phyloP scores from a whole-genome alignment of 2,113 vertebrate genomes.

The Polypterus bichir region DNA sequence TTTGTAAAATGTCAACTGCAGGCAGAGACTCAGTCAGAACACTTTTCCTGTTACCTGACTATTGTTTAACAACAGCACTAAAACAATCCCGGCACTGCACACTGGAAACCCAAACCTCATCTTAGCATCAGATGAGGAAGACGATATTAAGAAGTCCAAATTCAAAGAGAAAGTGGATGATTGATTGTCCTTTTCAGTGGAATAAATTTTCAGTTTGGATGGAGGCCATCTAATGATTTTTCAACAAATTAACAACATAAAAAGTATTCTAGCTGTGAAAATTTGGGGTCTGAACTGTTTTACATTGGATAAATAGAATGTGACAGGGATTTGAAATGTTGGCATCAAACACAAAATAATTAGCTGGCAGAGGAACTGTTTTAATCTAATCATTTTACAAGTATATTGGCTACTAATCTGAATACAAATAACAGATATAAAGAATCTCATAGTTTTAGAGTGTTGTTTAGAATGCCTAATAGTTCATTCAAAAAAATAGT shows the following conservation, averaged over 20 bases:
- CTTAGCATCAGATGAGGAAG: too few relatives aligned
- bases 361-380: slow-evolving; percentile 58
- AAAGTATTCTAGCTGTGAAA: slow-evolving; percentile 52
- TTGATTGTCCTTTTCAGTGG: slow-evolving; percentile 42
- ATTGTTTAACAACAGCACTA: too few relatives aligned
- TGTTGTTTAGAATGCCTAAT: too few relatives aligned
- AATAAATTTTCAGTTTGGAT: slow-evolving; percentile 62
- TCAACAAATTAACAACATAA: slow-evolving; percentile 57
- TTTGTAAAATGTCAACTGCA: too few relatives aligned
- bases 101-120: too few relatives aligned
- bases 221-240: slow-evolving; percentile 57
- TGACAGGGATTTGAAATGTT: slow-evolving; percentile 52
- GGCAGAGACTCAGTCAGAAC: too few relatives aligned
- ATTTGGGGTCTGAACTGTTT: slow-evolving; percentile 49
- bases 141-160: background rate
- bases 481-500: too few relatives aligned
- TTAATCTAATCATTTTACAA: slow-evolving; percentile 47
- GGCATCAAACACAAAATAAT: slow-evolving; percentile 56
- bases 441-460: background rate
- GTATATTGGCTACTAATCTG: background rate
- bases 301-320: slow-evolving; percentile 59
- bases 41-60: too few relatives aligned
- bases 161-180: slow-evolving; percentile 27
- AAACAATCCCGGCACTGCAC: too few relatives aligned
- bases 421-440: background rate